These are phyloP conservation scores for Microctenopoma stevenorrisi DNA, from an alignment of 2,797 vertebrate species.

Conservation along the genomic window DNA sequence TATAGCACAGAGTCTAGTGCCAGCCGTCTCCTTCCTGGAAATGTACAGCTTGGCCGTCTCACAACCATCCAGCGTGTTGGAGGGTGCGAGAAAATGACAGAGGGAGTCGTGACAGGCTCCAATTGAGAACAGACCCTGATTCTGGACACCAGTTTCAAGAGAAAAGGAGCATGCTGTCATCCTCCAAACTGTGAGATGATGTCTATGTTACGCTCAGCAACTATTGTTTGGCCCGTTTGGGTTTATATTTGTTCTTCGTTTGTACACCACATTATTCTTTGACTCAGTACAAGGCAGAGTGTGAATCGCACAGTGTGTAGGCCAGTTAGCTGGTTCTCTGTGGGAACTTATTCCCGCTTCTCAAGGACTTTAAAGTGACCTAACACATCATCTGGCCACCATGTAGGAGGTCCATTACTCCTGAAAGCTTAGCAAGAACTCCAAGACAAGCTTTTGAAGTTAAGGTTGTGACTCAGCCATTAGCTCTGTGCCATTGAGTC, in stretches of 20 bases:
- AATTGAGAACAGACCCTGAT: conserved; percentile 61
- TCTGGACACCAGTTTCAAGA: conserved; percentile 48
- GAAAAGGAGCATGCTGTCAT: conserved; percentile 51
- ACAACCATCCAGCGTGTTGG: conserved; percentile 26
- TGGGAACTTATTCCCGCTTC: background rate
- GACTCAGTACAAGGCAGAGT: background rate
- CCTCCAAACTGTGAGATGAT: conserved; percentile 44
- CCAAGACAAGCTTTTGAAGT: background rate
- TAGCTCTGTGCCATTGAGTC: background rate
- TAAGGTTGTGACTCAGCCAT: background rate
- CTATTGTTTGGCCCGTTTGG: conserved; percentile 17
- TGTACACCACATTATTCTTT: background rate
- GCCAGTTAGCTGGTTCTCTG: background rate
- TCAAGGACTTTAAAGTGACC: background rate
- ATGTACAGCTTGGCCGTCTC: conserved; percentile 55
- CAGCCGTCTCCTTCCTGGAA: conserved; percentile 52
- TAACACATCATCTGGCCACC: background rate
- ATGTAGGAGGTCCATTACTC: conserved; percentile 8
- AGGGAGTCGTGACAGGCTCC: conserved; percentile 55
- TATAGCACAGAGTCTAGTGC: conserved; percentile 41
- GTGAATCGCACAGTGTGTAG: background rate
- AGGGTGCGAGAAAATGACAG: conserved; percentile 50
- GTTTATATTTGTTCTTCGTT: background rate
- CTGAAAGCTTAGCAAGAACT: conserved; percentile 17
- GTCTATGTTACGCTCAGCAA: conserved; percentile 21